Conservation (phyloP, 2,113 vertebrate genomes). For the Phycodurus eques region DNA sequence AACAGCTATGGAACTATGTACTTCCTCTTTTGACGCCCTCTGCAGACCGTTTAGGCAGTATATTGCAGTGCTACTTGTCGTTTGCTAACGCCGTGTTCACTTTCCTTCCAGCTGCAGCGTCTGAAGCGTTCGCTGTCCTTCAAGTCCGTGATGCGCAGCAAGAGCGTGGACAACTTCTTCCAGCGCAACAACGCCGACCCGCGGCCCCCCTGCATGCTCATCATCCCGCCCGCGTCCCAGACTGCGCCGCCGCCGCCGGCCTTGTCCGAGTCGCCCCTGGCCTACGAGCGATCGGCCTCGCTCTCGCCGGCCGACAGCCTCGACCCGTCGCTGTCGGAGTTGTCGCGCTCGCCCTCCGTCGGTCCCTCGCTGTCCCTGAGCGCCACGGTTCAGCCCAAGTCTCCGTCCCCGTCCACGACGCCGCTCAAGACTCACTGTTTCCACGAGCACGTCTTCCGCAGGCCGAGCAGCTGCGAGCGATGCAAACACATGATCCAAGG, state of each 20-base stretch:
- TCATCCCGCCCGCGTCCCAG: conserved; percentile 67
- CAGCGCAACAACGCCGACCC: conserved; percentile 77
- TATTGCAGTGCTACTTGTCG: not conserved
- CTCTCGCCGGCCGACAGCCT: conserved; percentile 65
- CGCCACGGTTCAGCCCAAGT: conserved; percentile 54
- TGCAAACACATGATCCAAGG: conserved; percentile 88
- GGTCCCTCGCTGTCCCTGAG: conserved; percentile 52
- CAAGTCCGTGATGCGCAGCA: conserved; percentile 87
- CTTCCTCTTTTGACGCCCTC: not conserved
- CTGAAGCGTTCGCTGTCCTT: conserved; percentile 87
- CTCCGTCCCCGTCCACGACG: conserved; percentile 53
- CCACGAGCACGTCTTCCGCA: conserved; percentile 87
- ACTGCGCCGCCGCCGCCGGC: conserved; percentile 58
- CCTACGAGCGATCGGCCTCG: conserved; percentile 65
- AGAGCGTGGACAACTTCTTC: conserved; percentile 89
- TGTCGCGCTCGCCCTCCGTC: conserved; percentile 59
- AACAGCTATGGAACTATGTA: too few species aligned
- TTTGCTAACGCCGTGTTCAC: not conserved
- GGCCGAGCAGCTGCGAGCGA: conserved; percentile 80
- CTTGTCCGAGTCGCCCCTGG: conserved; percentile 49
- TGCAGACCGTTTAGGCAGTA: not conserved
- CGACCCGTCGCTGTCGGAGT: conserved; percentile 59
- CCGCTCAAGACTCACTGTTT: conserved; percentile 82
- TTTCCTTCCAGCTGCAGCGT: conserved; percentile 78
- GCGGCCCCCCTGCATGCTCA: conserved; percentile 71